These are phyloP conservation scores for Clangula hyemalis DNA, from an alignment of 2,797 vertebrate genomes.

Conservation along the genomic window DNA sequence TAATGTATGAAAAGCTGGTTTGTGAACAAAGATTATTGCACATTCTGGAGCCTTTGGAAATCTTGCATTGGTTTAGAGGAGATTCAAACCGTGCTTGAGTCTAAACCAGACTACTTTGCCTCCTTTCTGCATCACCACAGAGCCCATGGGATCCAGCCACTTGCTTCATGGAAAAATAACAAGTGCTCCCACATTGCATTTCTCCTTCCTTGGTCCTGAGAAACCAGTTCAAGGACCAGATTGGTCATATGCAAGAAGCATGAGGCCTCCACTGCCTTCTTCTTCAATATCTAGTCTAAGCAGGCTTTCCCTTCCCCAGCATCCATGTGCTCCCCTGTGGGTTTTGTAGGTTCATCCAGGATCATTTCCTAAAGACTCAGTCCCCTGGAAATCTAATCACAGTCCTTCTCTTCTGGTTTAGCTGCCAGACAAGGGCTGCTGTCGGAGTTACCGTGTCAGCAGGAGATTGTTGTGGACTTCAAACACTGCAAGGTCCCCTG, in stretches of 20 bases:
- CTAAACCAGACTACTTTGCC: not conserved
- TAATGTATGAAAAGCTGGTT: not conserved
- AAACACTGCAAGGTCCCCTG: not conserved
- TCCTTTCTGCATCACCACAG: not conserved
- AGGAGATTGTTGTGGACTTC: not conserved
- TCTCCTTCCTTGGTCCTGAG: not conserved
- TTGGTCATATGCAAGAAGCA: not conserved
- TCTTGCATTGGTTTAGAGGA: not conserved
- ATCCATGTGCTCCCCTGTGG: accelerated
- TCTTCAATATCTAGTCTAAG: not conserved
- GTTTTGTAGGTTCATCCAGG: not conserved
- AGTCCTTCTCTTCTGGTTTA: not conserved
- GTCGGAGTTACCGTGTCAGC: accelerated
- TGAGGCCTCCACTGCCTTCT: not conserved
- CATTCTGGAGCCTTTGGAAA: not conserved
- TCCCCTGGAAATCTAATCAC: not conserved
- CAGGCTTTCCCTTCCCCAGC: not conserved
- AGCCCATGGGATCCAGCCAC: not conserved
- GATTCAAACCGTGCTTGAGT: not conserved
- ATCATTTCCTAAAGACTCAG: not conserved
- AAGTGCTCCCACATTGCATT: not conserved
- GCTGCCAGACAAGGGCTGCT: not conserved
- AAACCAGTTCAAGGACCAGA: not conserved
- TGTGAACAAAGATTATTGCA: not conserved
- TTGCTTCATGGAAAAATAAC: not conserved